Evolutionary conservation across 2,797 vertebrate genomes (phyloP), one percentile per base, ranked within the genome.

Genomic region (Pipistrellus pygmaeus): DNA sequence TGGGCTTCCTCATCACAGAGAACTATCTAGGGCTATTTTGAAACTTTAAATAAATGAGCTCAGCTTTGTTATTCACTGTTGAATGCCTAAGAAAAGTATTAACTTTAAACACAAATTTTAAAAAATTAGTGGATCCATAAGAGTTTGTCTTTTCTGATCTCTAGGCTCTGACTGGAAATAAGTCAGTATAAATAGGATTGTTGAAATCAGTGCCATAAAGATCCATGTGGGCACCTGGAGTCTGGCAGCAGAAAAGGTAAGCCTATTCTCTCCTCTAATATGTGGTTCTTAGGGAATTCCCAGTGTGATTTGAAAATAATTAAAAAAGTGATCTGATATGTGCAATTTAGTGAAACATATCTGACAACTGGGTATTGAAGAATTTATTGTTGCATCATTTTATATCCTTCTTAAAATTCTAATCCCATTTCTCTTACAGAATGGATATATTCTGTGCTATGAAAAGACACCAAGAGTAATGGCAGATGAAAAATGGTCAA

Each of bases 321-420:
- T 90, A 48, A 96, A 96, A 93, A 95, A 73, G 46, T 77, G 95
- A 96, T 95, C 69, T 94, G 92, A 94, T 95, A 93, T 91, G 80
- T 90, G 23, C 93, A 92, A 88, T 93, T 82, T 91, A 85, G 81
- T 87, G 89, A 95, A 95, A 97, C 46, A 51, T 83, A 95, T 76
- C 90, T 96, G 90, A 96, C 78, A 93, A 88, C 20, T 60, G 88
- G 77, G 82, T 85, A 84, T 69, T 94, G 66, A 96, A 96, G 83
- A 95, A 46, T 76, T 90, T 91, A 82, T 76, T 78, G 76, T 68
- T 94, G 69, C 2, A 4, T 95, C 83, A 94, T 85, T 95, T 93
- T 68, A 88, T 25, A 83, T 57, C 44, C 44, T 48, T 48, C 46
- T 48, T 48, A 48, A 48, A 48, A 48, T 48, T 14, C 48, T 87